A percentile compares a stretch with the other conserved stretches of the same genome.
Evolutionary conservation across 2,888 invertebrate species (phyloP).

Genomic region (Dorcus parallelipipedus): DNA sequence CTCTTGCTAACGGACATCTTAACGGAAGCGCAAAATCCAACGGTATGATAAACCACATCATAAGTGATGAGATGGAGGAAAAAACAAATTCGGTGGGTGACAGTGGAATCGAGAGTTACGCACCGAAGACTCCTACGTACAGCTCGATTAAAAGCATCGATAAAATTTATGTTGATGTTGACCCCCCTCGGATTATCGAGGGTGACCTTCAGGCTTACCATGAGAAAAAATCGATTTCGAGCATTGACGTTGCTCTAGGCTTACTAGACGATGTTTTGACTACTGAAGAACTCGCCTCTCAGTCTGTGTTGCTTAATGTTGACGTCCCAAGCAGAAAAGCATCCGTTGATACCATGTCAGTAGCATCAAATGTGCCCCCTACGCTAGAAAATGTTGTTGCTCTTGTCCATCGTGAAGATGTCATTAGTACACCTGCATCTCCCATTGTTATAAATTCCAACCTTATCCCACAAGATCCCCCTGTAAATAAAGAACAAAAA

Average conservation of each 20-base stretch:
- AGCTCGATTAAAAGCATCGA: neutral
- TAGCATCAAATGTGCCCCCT: constrained; percentile 25
- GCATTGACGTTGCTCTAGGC: constrained; percentile 20
- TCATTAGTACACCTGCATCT: constrained; percentile 24
- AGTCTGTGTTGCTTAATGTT: neutral
- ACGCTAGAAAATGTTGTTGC: constrained; percentile 55
- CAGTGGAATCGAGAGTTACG: too few species aligned
- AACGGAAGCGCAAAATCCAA: too few species aligned
- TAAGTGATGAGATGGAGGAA: too few species aligned
- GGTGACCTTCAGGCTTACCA: neutral
- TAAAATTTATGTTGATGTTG: neutral
- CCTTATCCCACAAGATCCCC: constrained; percentile 7
- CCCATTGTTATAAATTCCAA: constrained; percentile 15
- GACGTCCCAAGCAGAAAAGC: constrained; percentile 27
- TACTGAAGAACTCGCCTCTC: constrained; percentile 17
- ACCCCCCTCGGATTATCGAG: neutral
- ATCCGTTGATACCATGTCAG: constrained; percentile 34
- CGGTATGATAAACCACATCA: too few species aligned
- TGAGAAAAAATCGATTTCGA: neutral
- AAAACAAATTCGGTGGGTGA: too few species aligned
- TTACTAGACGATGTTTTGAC: constrained; percentile 23
- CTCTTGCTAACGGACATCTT: too few species aligned
- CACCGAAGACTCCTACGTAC: neutral
- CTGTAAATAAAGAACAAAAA: neutral
- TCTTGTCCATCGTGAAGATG: constrained; percentile 57